Evolutionary conservation across 2,113 vertebrate species (phyloP).

Genomic region (Phylloscopus whistleri): DNA sequence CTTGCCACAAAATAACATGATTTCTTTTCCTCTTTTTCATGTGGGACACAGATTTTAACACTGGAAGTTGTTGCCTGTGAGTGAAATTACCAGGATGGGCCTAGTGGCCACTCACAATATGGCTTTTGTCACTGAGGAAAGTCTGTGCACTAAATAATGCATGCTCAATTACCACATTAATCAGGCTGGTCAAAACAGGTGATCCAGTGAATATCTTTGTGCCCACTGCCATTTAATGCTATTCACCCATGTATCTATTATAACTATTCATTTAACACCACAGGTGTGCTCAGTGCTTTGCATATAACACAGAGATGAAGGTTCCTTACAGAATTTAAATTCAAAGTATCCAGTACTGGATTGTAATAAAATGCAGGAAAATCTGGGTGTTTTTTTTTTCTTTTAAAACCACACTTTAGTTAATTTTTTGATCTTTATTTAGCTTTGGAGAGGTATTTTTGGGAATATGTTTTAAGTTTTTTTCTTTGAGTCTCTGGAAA

Average conservation of each 20-base stretch:
- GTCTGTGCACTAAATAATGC: constrained; percentile 34
- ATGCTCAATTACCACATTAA: constrained; percentile 12
- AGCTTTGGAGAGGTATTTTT: constrained; percentile 24
- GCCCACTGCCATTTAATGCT: constrained; percentile 11
- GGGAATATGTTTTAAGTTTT: background rate
- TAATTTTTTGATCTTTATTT: constrained; percentile 35
- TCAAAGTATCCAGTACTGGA: background rate
- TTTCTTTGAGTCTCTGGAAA: background rate
- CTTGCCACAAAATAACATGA: background rate
- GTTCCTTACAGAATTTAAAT: background rate
- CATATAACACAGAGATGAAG: background rate
- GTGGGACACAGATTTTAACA: background rate
- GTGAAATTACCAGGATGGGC: background rate
- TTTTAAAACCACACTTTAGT: background rate
- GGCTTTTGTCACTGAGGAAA: constrained; percentile 35
- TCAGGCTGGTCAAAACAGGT: constrained; percentile 38
- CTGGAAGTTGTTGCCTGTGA: background rate
- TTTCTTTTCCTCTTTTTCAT: background rate
- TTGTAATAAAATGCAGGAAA: background rate
- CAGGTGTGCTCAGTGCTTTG: constrained; percentile 37
- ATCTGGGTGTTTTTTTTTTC: background rate
- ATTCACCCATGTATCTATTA: constrained; percentile 22
- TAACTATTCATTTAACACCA: constrained; percentile 17
- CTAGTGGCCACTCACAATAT: background rate
- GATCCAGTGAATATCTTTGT: constrained; percentile 40